These are phyloP conservation scores for Rhyacophila brunnea DNA, from an alignment of 1,140 invertebrate genomes.

Conservation along the genomic window DNA sequence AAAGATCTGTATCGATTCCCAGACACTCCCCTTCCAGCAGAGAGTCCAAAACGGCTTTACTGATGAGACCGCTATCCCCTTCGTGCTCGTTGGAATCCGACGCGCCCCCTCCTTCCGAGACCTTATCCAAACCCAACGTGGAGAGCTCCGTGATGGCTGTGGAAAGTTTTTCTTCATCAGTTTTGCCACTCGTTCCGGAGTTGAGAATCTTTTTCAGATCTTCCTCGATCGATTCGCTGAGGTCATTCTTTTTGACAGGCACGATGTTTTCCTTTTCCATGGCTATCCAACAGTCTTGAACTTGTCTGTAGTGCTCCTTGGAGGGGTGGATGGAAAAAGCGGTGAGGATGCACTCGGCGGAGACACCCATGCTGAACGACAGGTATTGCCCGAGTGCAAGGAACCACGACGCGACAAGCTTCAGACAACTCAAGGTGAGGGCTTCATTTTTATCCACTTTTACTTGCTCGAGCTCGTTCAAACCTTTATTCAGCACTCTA, in stretches of 20 bases:
- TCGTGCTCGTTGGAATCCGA: too few species aligned
- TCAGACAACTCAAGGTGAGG: conserved; percentile 36
- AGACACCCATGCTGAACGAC: conserved; percentile 38
- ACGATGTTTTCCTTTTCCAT: not conserved
- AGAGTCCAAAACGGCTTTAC: conserved; percentile 31
- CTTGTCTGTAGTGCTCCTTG: conserved; percentile 41
- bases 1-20: conserved; percentile 46
- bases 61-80: too few species aligned
- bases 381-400: conserved; percentile 41
- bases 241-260: not conserved
- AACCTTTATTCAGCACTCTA: conserved; percentile 68
- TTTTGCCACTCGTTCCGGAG: not conserved
- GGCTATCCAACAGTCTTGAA: conserved; percentile 26
- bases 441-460: conserved; percentile 38
- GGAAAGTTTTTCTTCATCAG: not conserved
- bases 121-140: not conserved
- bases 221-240: not conserved
- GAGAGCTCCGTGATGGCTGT: not conserved
- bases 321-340: conserved; percentile 51
- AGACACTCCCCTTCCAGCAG: conserved; percentile 48
- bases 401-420: conserved; percentile 46
- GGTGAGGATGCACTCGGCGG: conserved; percentile 46
- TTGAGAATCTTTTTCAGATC: not conserved
- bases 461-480: conserved; percentile 71
- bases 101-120: too few species aligned